Conservation (phyloP, 2,113 vertebrate species). For the Lycaon pictus region DNA sequence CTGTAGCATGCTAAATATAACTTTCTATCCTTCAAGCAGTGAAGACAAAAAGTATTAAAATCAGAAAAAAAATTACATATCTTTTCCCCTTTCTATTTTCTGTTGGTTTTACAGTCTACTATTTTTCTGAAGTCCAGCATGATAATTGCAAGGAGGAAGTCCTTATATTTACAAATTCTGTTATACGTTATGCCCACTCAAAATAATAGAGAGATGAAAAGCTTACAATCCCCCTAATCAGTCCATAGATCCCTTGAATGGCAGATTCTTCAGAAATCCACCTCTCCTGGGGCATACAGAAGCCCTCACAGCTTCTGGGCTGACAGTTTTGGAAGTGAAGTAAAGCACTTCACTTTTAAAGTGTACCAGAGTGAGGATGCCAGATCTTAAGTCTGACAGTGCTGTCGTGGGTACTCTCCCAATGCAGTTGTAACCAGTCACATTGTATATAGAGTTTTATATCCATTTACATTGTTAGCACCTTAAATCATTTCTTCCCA, state of each 20-base stretch:
- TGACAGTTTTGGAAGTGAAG: background rate
- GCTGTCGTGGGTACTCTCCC: background rate
- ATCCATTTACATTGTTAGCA: background rate
- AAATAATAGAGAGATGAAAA: background rate
- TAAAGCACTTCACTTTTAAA: background rate
- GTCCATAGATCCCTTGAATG: background rate
- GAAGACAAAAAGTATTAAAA: background rate
- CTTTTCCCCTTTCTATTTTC: background rate
- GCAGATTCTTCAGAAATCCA: background rate
- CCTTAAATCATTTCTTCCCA: conserved; percentile 1
- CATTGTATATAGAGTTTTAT: background rate
- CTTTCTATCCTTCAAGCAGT: background rate
- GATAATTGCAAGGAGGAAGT: background rate
- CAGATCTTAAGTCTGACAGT: background rate
- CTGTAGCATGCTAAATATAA: background rate
- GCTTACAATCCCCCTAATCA: background rate
- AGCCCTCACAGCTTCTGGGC: background rate
- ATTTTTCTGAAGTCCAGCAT: background rate
- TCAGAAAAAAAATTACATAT: background rate
- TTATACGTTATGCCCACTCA: background rate
- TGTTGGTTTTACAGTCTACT: background rate
- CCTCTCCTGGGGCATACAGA: background rate
- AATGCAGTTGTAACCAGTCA: background rate
- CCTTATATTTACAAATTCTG: background rate
- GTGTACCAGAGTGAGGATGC: background rate